Evolutionary conservation across 30 jellyfish, hydroid and myxozoan species (phyloP), one percentile per base, ranked within the genome.

Genomic region (Pseudorhiza aurosa): DNA sequence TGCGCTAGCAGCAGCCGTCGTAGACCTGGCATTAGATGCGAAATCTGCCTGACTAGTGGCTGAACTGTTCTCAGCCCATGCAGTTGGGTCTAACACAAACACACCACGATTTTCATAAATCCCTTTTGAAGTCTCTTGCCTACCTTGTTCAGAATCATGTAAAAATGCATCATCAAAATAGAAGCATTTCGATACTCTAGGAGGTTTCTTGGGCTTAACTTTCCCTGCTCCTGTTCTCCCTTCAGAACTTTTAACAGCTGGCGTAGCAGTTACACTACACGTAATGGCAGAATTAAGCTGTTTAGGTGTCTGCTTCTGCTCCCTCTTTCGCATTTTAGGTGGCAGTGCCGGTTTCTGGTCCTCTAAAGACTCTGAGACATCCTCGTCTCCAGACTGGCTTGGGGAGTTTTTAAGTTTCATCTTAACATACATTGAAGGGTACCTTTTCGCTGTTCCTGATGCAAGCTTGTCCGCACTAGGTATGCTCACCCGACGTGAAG

Each of bases 401-500:
- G 67, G 62, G 0, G 67, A 46, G 15, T 56, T 56, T 30, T 17
- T 10, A 57, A 45, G 65, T 30, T 64, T 64, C 76, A 51, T 28
- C 8, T 26, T 39, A 8, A 57, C 75, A 39, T 57, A 37, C 24
- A 29, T 26, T 4, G 75, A 53, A 2, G 68, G 89, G 39, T 77
- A 77, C 24, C 89, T 65, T 55, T 39, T 50, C 18, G 68, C 35
- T 0, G 89, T 77, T 49, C 82, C 75, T 4, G 73, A 68, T 8
- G 89, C 82, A 46, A 77, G 89, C 26, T 29, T 63, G 28, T 77
- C 89, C 26, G 89, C 75, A 26, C 26, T 33, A 15, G 89, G 89
- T 59, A 63, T 10, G 28, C 75, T 74, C 18, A 57, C 37, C 17
- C 42, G 53, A 10, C 82, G 53, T 64, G 29, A 25, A 17, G 39